Evolutionary conservation across 2,797 vertebrate species (phyloP).

Genomic region (Cyclura pinguis): DNA sequence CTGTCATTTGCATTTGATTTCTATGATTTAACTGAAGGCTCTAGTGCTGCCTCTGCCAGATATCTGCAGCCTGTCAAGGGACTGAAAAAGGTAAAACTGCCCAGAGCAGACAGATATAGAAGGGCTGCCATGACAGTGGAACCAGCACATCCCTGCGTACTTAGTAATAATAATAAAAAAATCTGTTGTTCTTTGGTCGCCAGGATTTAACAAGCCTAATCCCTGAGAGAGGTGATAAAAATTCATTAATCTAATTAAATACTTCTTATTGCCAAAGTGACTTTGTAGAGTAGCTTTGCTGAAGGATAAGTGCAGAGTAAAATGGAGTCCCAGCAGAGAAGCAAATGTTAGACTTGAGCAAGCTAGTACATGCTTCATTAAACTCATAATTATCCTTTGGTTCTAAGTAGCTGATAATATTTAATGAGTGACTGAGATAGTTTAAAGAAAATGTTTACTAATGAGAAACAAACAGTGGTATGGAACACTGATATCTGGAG

Average conservation of each 20-base stretch:
- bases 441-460: slow-evolving; percentile 90
- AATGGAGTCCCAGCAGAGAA: slow-evolving; percentile 96
- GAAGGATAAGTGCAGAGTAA: slow-evolving; percentile 99
- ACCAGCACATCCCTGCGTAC: slow-evolving; percentile 83
- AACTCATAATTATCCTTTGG: slow-evolving; percentile 99
- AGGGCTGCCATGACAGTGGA: slow-evolving; percentile 79
- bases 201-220: slow-evolving; percentile 92
- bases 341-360: slow-evolving; percentile 91
- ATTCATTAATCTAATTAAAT: slow-evolving; percentile 99
- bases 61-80: slow-evolving; percentile 78
- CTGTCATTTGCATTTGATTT: slow-evolving; percentile 82
- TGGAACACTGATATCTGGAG: slow-evolving; percentile 82
- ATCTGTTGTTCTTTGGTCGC: slow-evolving; percentile 97
- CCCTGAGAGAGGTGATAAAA: slow-evolving; percentile 93
- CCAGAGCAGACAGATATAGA: slow-evolving; percentile 85
- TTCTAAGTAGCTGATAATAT: slow-evolving; percentile 99
- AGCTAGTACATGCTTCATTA: slow-evolving; percentile 97
- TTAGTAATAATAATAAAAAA: slow-evolving; percentile 87
- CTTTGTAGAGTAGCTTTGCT: slow-evolving; percentile 94
- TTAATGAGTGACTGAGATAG: slow-evolving; percentile 98
- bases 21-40: slow-evolving; percentile 81
- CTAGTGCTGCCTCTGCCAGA: slow-evolving; percentile 86
- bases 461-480: slow-evolving; percentile 85
- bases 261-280: slow-evolving; percentile 99
- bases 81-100: slow-evolving; percentile 83